Base-by-base conservation (phyloP, 2,113 vertebrate species). In the Sphaerodactylus townsendi region DNA sequence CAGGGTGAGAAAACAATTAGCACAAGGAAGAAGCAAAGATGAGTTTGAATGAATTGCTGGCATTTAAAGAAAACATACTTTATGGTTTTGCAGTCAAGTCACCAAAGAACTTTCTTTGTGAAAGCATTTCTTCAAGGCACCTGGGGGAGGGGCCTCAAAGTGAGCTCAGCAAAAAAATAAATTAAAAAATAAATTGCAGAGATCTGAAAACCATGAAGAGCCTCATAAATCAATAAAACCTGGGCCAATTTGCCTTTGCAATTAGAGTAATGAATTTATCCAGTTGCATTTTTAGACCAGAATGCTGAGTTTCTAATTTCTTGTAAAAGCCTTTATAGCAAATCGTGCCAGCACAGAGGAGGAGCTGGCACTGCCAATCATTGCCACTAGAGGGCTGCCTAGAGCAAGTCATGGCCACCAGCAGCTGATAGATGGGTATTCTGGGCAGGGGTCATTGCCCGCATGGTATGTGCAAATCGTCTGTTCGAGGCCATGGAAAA, bases 261-360 rank as follows among this genome's bases (percentile, higher is more conserved):
- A 85, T 89, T 68, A 74, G 13, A n/a, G 44, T 80, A 85, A 77
- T 13, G 76, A 44, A 56, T 81, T 88, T 28, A 46, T 30, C 75
- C 46, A 33, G 69, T 2, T 3, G 35, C 80, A 37, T n/a, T 46
- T n/a, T 46, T n/a, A 48, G 14, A 74, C 41, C 70, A 83, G 37
- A 79, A 50, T 2, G 73, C 80, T 84, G 77, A 41, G 71, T 72
- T 50, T 25, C 71, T n/a, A 1, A 15, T 10, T 82, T 76, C 85
- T 74, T n/a, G 0, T 28, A n/a, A 74, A 53, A 70, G 80, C 73
- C 37, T 15, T 0, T 0, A 39, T 10, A 19, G 59, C 59, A 62
- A 62, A 62, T 2, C 68, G 70, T 62, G 11, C 14, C 15, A 75
- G 17, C 5, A 28, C 28, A 75, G 21, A 6, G 62, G 59, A 72